A percentile compares a stretch with the other conserved stretches of the same genome.
Evolutionary conservation across 2,113 vertebrate genomes (phyloP).

Genomic region (Chinchilla lanigera): DNA sequence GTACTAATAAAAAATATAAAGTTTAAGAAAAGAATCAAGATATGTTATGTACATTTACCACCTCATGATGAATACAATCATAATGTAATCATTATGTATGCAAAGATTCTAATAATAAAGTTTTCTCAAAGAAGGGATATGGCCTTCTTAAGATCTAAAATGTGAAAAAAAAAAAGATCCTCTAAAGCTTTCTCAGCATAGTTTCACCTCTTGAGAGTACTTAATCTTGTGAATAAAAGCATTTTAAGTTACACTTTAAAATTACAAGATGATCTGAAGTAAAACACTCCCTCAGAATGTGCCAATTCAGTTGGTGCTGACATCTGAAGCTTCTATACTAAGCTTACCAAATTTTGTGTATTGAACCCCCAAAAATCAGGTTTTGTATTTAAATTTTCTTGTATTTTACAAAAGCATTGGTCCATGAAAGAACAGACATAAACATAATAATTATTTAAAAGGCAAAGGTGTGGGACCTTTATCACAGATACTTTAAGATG

Average conservation of each 20-base stretch:
- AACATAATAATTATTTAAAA: background rate
- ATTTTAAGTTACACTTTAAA: conserved; percentile 6
- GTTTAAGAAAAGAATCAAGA: too few species aligned
- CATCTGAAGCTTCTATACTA: background rate
- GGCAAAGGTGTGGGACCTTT: background rate
- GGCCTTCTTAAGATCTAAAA: background rate
- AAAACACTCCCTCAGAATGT: background rate
- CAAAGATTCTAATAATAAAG: too few species aligned
- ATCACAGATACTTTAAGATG: background rate
- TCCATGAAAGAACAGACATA: background rate
- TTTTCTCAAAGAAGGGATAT: too few species aligned
- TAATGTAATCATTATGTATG: too few species aligned
- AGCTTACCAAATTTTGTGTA: background rate
- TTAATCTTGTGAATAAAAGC: background rate
- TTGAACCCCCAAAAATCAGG: background rate
- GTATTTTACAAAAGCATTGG: background rate
- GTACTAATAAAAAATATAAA: too few species aligned
- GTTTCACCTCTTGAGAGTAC: background rate
- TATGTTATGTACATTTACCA: too few species aligned
- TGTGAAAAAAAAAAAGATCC: background rate
- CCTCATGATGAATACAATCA: too few species aligned
- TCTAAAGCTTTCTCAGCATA: background rate
- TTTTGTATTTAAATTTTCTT: background rate
- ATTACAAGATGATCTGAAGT: background rate
- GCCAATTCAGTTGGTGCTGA: background rate